These are phyloP conservation scores for Temnothorax unifasciatus DNA, from an alignment of 2,888 invertebrate genomes.

Conservation along the genomic window DNA sequence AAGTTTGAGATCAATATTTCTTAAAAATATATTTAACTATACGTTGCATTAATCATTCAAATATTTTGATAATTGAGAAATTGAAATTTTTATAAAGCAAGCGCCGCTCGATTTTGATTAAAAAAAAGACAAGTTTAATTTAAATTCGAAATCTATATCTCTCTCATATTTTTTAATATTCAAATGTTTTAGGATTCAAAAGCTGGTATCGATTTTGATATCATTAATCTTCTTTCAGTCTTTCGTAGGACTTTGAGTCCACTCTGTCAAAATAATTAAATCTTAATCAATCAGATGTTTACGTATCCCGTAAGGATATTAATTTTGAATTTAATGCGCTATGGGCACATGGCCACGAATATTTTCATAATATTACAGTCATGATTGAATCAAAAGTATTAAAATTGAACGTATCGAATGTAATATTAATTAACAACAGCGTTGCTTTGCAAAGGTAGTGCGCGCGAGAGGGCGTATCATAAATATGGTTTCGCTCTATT, in stretches of 20 bases:
- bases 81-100: neutral
- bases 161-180: neutral
- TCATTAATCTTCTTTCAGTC: neutral
- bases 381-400: slow-evolving; percentile 4
- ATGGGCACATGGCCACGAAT: neutral
- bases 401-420: slow-evolving; percentile 44
- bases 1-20: neutral
- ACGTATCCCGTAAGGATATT: slow-evolving; percentile 1
- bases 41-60: neutral
- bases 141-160: neutral
- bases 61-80: slow-evolving; percentile 5
- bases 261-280: slow-evolving; percentile 12
- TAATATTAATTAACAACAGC: slow-evolving; percentile 49
- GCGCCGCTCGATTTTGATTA: neutral
- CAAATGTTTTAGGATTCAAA: slow-evolving; percentile 11
- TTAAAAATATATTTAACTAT: neutral
- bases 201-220: neutral
- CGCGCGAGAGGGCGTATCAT: slow-evolving; percentile 31
- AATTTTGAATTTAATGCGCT: slow-evolving; percentile 18
- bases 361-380: slow-evolving; percentile 31
- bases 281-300: slow-evolving; percentile 31
- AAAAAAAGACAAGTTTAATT: slow-evolving; percentile 11
- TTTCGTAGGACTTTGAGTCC: neutral
- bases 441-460: slow-evolving; percentile 1
- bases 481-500: slow-evolving; percentile 55